These are phyloP conservation scores for Ciconia boyciana DNA, from an alignment of 2,113 vertebrate species.

Conservation along the genomic window DNA sequence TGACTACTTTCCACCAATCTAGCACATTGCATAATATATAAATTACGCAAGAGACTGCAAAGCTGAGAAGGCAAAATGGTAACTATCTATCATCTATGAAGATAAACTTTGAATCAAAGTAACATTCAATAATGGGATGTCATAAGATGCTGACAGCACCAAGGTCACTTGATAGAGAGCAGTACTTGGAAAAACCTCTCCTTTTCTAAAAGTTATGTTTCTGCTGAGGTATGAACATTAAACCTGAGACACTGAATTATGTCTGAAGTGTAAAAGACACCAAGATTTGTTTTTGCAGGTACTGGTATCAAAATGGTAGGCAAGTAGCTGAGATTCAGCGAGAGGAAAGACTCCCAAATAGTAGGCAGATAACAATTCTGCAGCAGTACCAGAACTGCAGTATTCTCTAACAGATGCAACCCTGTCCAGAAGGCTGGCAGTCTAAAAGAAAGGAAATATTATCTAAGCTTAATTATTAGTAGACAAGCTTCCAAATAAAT, in stretches of 20 bases:
- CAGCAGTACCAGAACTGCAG: background rate
- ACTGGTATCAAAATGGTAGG: background rate
- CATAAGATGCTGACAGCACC: background rate
- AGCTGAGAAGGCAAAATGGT: background rate
- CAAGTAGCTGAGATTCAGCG: background rate
- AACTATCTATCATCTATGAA: background rate
- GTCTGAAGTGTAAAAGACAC: background rate
- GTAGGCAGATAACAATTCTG: background rate
- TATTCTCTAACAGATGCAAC: background rate
- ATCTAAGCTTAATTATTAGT: background rate
- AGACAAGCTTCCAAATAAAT: background rate
- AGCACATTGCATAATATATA: background rate
- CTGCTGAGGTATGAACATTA: background rate
- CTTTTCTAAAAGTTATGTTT: background rate
- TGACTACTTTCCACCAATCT: background rate
- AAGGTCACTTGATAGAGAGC: background rate
- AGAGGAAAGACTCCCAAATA: background rate
- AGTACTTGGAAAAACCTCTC: background rate
- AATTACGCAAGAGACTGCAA: background rate
- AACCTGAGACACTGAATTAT: background rate
- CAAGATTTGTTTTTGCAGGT: background rate
- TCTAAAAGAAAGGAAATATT: background rate
- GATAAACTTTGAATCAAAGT: background rate
- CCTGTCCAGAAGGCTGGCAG: background rate
- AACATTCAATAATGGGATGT: background rate